Conservation (phyloP, 2,888 invertebrate genomes). For the Thecophora atra region DNA sequence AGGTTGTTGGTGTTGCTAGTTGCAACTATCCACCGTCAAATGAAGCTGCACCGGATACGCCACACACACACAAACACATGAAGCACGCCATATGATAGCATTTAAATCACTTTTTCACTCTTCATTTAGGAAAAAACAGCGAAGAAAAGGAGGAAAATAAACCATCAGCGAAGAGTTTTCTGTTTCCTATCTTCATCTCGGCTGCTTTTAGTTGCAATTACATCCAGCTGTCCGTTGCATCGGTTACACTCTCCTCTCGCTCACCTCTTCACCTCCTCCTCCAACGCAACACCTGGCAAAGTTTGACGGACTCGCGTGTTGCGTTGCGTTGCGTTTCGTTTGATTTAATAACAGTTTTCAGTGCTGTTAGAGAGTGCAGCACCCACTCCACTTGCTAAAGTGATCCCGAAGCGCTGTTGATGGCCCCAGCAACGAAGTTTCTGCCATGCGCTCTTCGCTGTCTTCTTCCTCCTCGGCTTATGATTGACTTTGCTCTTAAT, state of each 20-base stretch:
- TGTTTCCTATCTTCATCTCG: too few relatives aligned
- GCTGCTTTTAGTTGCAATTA: neutral
- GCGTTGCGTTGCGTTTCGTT: constrained; percentile 5
- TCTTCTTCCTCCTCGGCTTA: constrained; percentile 1
- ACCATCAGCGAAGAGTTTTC: too few relatives aligned
- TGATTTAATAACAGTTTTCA: constrained; percentile 33
- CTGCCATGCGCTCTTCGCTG: neutral
- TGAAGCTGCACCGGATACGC: too few relatives aligned
- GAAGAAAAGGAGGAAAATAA: too few relatives aligned
- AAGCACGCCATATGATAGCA: too few relatives aligned
- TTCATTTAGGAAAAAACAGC: too few relatives aligned
- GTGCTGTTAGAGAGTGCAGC: constrained; percentile 4
- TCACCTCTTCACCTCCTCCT: too few relatives aligned
- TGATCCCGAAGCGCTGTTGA: neutral
- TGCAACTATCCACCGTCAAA: too few relatives aligned
- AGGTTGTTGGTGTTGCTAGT: too few relatives aligned
- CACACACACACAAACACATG: too few relatives aligned
- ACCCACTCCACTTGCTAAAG: constrained; percentile 20
- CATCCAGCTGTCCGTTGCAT: neutral
- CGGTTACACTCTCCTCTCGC: neutral
- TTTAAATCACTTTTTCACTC: too few relatives aligned
- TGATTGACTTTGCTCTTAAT: constrained; percentile 34
- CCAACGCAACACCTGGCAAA: constrained; percentile 7
- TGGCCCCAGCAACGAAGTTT: too few relatives aligned
- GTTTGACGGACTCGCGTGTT: neutral